phyloP scores from a whole-genome alignment of 2,797 vertebrate species.

The Allochrocebus solatus region DNA sequence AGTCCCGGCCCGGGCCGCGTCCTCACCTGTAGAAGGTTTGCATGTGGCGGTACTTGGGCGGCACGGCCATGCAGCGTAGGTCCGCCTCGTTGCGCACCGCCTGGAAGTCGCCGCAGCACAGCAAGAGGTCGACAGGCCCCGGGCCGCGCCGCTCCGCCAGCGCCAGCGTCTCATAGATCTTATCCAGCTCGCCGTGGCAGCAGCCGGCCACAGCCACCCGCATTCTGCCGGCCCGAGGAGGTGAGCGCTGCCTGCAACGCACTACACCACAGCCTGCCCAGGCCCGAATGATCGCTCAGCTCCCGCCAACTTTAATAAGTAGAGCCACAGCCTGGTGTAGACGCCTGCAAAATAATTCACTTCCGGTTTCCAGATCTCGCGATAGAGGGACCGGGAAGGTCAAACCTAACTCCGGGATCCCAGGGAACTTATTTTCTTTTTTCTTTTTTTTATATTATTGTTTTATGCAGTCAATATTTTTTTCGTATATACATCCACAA shows the following conservation, averaged over 20 bases:
- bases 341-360: background rate
- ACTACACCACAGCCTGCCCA: no score
- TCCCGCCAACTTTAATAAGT: background rate
- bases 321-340: fast-evolving
- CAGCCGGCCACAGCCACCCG: constrained; percentile 97
- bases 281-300: fast-evolving
- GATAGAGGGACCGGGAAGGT: background rate
- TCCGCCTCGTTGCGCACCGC: constrained; percentile 97
- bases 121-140: constrained; percentile 89
- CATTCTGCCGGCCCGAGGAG: constrained; percentile 83
- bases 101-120: constrained; percentile 98
- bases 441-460: no score
- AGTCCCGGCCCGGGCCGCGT: fast-evolving
- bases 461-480: background rate
- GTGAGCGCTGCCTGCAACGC: background rate
- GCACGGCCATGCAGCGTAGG: constrained; percentile 96
- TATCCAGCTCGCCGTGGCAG: constrained; percentile 97
- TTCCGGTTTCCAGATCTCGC: constrained; percentile 70
- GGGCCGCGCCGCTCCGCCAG: constrained; percentile 90
- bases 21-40: constrained; percentile 96
- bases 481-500: background rate
- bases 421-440: background rate
- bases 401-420: fast-evolving
- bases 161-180: constrained; percentile 95
- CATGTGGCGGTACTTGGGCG: constrained; percentile 94